A percentile compares a stretch with the other conserved stretches of the same genome.
Evolutionary conservation across 2,797 vertebrate genomes (phyloP).

Genomic region (Sylvia borin): DNA sequence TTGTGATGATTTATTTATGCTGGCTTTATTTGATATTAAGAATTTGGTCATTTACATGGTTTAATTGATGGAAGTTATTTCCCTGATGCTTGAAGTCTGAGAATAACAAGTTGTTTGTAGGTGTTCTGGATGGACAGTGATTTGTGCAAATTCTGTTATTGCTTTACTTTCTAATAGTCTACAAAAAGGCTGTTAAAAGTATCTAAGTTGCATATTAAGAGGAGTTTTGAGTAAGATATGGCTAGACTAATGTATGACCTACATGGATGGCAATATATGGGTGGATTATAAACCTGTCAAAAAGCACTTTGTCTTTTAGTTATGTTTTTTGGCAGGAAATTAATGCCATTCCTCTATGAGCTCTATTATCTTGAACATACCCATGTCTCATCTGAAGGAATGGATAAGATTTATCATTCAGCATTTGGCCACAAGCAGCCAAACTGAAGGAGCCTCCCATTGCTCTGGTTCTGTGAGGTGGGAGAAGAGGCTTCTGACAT

Average conservation of each 20-base stretch:
- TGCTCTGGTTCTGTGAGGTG: not conserved
- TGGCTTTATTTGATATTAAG: not conserved
- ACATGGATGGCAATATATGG: not conserved
- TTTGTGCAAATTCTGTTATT: not conserved
- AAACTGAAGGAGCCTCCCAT: not conserved
- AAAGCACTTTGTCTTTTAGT: constrained; percentile 39
- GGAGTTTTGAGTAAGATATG: not conserved
- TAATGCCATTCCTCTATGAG: not conserved
- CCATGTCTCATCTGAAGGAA: not conserved
- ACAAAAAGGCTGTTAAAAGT: not conserved
- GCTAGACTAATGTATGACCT: constrained; percentile 6
- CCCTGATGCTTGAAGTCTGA: not conserved
- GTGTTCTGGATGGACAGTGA: not conserved
- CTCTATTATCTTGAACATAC: constrained; percentile 1
- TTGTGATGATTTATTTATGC: not conserved
- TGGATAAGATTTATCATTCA: not conserved
- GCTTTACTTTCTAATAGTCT: constrained; percentile 1
- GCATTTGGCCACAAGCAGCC: not conserved
- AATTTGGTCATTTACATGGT: not conserved
- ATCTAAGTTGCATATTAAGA: constrained; percentile 12
- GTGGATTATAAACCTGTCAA: constrained; percentile 53
- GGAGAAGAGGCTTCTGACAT: not conserved
- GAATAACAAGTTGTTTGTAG: not conserved
- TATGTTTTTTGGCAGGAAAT: constrained; percentile 2
- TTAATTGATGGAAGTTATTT: constrained; percentile 13